A percentile compares a stretch with the other conserved stretches of the same genome.
These are phyloP conservation scores for Nudaria mundana DNA, from an alignment of 2,888 invertebrate species.

Conservation along the genomic window DNA sequence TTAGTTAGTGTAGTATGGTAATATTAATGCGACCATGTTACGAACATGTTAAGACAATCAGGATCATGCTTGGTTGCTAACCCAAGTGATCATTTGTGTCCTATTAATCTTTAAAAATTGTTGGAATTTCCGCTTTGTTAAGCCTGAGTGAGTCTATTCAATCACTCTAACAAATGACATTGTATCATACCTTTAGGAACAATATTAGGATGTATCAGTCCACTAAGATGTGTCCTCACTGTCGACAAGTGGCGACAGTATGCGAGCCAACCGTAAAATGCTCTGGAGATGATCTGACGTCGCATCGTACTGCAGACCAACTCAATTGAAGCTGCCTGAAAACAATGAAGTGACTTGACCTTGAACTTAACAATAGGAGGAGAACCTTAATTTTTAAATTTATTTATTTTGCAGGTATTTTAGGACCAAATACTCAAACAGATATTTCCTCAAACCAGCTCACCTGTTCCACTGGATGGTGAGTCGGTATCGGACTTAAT, in stretches of 20 bases:
- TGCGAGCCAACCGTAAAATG: slow-evolving; percentile 98
- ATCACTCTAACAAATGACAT: neutral
- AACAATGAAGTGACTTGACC: neutral
- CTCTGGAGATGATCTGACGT: slow-evolving; percentile 95
- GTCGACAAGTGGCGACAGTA: slow-evolving; percentile 96
- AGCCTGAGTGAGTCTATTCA: no score
- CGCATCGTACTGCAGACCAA: slow-evolving; percentile 97
- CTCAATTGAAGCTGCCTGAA: slow-evolving; percentile 83
- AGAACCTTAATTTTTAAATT: no score
- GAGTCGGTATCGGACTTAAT: slow-evolving; percentile 38
- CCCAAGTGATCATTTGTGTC: no score
- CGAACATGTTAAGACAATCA: no score
- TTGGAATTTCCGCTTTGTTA: no score
- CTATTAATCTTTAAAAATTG: no score
- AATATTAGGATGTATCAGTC: slow-evolving; percentile 89
- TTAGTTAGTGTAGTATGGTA: no score
- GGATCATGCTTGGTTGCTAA: no score
- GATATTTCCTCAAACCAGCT: neutral
- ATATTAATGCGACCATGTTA: no score
- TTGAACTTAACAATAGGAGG: no score
- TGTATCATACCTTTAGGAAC: slow-evolving; percentile 78
- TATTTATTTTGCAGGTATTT: no score
- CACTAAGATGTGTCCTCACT: slow-evolving; percentile 94
- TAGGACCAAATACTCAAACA: neutral
- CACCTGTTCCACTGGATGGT: slow-evolving; percentile 65